phyloP scores from a whole-genome alignment of 2,888 invertebrate species.

The Malthinus flaveolus region DNA sequence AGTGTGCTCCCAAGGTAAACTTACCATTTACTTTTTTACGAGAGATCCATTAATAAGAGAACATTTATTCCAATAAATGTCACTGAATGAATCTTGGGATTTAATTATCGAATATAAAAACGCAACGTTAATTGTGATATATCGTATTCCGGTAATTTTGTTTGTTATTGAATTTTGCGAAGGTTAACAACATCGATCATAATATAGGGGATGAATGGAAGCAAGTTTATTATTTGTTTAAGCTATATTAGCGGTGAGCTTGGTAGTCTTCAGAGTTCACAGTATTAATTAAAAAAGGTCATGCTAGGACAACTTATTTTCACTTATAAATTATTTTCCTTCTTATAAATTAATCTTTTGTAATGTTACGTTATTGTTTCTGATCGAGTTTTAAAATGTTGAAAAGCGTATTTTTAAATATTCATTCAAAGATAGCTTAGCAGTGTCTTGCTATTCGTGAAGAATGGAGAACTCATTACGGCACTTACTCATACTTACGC shows the following conservation, averaged over 20 bases:
- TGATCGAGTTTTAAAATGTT: too few species aligned
- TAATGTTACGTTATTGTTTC: neutral
- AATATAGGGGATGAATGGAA: constrained; percentile 15
- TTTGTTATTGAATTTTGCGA: constrained; percentile 12
- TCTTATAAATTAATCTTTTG: neutral
- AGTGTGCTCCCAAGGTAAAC: too few species aligned
- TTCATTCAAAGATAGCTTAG: too few species aligned
- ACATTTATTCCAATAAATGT: too few species aligned
- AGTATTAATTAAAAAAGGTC: constrained; percentile 27
- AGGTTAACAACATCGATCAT: constrained; percentile 9
- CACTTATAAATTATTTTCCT: constrained; percentile 25
- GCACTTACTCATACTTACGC: too few species aligned
- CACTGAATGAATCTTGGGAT: too few species aligned
- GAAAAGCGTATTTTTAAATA: too few species aligned
- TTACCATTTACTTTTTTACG: too few species aligned
- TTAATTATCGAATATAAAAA: too few species aligned
- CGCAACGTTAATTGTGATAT: constrained; percentile 17
- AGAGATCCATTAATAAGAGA: too few species aligned
- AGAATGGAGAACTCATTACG: too few species aligned
- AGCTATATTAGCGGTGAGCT: constrained; percentile 7
- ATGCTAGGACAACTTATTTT: constrained; percentile 23
- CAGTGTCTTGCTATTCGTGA: too few species aligned
- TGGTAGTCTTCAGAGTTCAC: constrained; percentile 18
- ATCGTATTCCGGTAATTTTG: constrained; percentile 16
- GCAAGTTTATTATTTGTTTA: neutral